A percentile compares a stretch with the other conserved stretches of the same genome.
These are phyloP conservation scores for Athalia cordata DNA, from an alignment of 2,888 invertebrate genomes.

Conservation along the genomic window DNA sequence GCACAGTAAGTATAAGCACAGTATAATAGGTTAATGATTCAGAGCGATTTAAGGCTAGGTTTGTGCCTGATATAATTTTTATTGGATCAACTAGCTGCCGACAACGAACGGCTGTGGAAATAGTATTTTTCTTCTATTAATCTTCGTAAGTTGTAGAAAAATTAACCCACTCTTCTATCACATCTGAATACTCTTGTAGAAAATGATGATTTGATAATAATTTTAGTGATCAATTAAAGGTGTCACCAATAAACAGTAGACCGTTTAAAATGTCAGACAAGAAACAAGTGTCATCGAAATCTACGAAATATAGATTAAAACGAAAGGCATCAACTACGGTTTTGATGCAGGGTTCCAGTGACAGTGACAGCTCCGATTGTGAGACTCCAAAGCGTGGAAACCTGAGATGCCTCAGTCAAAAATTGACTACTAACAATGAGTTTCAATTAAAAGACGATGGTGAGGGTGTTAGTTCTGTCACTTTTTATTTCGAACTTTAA, in stretches of 20 bases:
- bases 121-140: neutral
- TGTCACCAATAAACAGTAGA: neutral
- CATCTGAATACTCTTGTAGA: neutral
- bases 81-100: constrained; percentile 1
- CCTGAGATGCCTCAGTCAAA: neutral
- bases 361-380: constrained; percentile 25
- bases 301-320: constrained; percentile 21
- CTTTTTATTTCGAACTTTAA: neutral
- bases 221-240: constrained; percentile 9
- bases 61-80: constrained; percentile 6
- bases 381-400: constrained; percentile 9
- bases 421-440: neutral
- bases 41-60: neutral
- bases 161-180: neutral
- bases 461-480: constrained; percentile 11
- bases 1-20: neutral
- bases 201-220: constrained; percentile 2
- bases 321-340: constrained; percentile 5
- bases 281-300: constrained; percentile 18
- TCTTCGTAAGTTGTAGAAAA: constrained; percentile 2
- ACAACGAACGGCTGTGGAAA: constrained; percentile 14
- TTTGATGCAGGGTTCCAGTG: constrained; percentile 10
- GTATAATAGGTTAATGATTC: neutral
- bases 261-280: constrained; percentile 12
- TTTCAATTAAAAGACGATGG: constrained; percentile 3